Conservation (phyloP, 2,888 invertebrate genomes). For the Cenopis cana region DNA sequence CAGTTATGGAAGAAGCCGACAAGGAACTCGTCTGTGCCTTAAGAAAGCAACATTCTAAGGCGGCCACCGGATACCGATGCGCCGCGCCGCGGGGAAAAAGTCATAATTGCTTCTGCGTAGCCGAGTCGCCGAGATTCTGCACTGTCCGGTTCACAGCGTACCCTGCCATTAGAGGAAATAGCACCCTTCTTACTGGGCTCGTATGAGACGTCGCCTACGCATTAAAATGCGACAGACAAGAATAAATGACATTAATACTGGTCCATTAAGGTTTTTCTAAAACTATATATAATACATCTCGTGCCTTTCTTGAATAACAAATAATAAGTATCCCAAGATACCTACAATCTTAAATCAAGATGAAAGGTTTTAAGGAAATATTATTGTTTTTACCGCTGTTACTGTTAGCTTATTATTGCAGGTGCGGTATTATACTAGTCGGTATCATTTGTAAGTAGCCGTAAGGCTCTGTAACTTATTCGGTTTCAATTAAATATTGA, state of each 20-base stretch:
- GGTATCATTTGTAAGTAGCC: no score
- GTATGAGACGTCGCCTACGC: conserved; percentile 25
- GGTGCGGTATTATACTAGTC: no score
- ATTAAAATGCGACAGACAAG: conserved; percentile 29
- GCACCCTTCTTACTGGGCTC: conserved; percentile 43
- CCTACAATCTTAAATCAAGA: background rate
- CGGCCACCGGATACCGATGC: conserved; percentile 63
- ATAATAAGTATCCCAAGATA: background rate
- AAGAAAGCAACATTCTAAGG: conserved; percentile 52
- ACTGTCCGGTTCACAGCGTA: conserved; percentile 45
- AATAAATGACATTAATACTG: conserved; percentile 45
- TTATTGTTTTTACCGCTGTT: no score
- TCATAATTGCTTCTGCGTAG: conserved; percentile 72
- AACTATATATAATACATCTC: background rate
- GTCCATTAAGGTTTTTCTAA: conserved; percentile 4
- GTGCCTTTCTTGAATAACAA: background rate
- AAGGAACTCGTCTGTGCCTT: conserved; percentile 43
- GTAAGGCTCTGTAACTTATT: no score
- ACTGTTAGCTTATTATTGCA: no score
- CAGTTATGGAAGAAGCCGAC: conserved; percentile 27
- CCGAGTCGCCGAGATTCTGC: conserved; percentile 53
- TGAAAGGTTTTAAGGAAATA: background rate
- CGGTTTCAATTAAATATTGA: no score
- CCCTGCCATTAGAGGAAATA: conserved; percentile 59
- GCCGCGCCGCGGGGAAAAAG: conserved; percentile 66